Conservation (phyloP, 1,140 invertebrate genomes). For the Papilio glaucus region DNA sequence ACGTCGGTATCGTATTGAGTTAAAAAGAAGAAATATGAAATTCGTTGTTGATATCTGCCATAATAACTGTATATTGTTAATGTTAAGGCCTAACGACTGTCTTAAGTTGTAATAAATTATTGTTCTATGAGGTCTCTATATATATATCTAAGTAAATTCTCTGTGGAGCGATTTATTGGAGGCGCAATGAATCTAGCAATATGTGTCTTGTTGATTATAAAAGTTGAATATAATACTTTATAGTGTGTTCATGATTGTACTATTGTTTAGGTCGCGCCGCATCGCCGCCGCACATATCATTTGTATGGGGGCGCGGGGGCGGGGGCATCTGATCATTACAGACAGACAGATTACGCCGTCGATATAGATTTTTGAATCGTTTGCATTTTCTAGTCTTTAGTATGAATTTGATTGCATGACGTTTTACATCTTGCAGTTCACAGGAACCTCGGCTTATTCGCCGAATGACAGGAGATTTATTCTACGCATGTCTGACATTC, state of each 20-base stretch:
- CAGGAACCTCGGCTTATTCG: conserved; percentile 39
- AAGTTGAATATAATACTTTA: conserved; percentile 56
- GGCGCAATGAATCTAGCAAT: conserved; percentile 45
- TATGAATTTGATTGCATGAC: conserved; percentile 61
- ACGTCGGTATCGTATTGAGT: conserved; percentile 73
- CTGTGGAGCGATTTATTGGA: conserved; percentile 48
- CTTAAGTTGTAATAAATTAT: conserved; percentile 69
- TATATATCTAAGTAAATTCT: conserved; percentile 53
- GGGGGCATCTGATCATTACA: too few species aligned
- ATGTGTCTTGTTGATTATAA: conserved; percentile 59
- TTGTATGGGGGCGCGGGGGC: background rate
- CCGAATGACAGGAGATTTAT: conserved; percentile 36
- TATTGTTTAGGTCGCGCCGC: conserved; percentile 45
- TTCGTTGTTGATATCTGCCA: conserved; percentile 81
- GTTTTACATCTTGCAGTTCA: conserved; percentile 51
- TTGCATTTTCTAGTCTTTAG: conserved; percentile 81
- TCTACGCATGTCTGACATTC: conserved; percentile 44
- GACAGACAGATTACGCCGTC: conserved; percentile 48
- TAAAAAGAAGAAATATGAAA: conserved; percentile 61
- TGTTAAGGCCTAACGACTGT: conserved; percentile 81
- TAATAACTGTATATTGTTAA: conserved; percentile 79
- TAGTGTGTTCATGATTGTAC: conserved; percentile 57
- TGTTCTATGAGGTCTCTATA: conserved; percentile 62
- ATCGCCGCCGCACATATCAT: conserved; percentile 38
- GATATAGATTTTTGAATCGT: conserved; percentile 63